Evolutionary conservation across 1,140 invertebrate species (phyloP).

Genomic region (Brachionus rotundiformis): DNA sequence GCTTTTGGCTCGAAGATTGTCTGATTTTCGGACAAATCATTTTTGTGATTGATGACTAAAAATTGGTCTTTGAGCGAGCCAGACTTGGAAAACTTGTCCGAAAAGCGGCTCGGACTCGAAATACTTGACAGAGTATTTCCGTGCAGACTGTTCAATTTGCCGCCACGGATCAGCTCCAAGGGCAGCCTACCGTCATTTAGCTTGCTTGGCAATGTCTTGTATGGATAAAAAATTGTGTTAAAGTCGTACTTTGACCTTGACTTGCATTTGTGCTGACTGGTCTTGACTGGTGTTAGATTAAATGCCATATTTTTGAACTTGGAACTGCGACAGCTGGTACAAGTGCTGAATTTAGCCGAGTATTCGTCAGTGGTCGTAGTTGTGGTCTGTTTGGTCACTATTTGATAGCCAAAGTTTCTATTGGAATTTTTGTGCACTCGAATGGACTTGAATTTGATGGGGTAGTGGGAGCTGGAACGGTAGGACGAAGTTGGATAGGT

Average conservation of each 20-base stretch:
- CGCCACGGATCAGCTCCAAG: no score
- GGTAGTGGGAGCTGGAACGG: background rate
- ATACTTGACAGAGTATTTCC: background rate
- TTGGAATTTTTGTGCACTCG: background rate
- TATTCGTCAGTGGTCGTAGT: constrained; percentile 27
- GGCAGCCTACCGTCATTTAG: background rate
- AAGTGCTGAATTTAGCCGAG: constrained; percentile 30
- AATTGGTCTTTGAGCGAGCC: constrained; percentile 19
- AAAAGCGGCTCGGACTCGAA: background rate
- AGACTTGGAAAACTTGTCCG: background rate
- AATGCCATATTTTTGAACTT: constrained; percentile 17
- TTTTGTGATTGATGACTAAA: constrained; percentile 28
- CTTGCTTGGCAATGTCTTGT: background rate
- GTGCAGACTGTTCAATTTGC: background rate
- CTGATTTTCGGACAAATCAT: constrained; percentile 9
- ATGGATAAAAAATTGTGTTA: constrained; percentile 26
- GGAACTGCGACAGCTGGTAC: background rate
- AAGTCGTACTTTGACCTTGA: background rate
- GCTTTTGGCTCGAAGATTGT: constrained; percentile 25
- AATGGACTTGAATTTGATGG: background rate
- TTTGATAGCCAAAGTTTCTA: constrained; percentile 30
- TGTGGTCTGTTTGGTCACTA: background rate
- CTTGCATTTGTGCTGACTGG: background rate
- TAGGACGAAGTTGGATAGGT: constrained; percentile 22
- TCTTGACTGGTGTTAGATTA: constrained; percentile 23